Evolutionary conservation across 37 sponge, comb jelly and placozoan species (phyloP).

Genomic region (Eunapius fragilis): DNA sequence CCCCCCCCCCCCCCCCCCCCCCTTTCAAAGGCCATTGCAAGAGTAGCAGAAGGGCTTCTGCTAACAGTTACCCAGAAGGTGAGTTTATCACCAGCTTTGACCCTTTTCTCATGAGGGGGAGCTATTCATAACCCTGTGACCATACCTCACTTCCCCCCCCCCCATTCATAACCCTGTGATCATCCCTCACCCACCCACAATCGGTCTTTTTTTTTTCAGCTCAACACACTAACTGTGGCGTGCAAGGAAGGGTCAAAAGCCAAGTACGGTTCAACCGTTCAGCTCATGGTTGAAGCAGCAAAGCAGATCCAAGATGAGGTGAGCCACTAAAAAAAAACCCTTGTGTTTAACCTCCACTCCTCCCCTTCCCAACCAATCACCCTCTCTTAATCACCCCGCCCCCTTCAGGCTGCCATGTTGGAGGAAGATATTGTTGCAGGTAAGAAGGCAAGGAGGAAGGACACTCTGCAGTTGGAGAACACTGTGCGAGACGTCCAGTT

Average conservation of each 20-base stretch:
- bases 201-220: not conserved
- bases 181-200: too few species aligned
- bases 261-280: constrained; percentile 47
- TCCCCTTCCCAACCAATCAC: too few species aligned
- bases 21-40: constrained; percentile 60
- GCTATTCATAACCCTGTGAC: too few species aligned
- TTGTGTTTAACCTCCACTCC: too few species aligned
- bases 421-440: constrained; percentile 61
- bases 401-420: constrained; percentile 35
- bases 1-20: not conserved
- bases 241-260: constrained; percentile 53
- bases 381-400: not conserved
- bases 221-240: constrained; percentile 14
- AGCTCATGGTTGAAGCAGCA: constrained; percentile 60
- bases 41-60: constrained; percentile 62
- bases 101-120: too few species aligned
- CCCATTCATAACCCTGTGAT: too few species aligned
- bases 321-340: not conserved
- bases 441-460: constrained; percentile 36
- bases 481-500: constrained; percentile 41
- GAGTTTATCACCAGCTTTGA: too few species aligned
- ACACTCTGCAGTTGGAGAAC: constrained; percentile 27
- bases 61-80: constrained; percentile 72
- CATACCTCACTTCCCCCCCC: too few species aligned
- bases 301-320: constrained; percentile 73